Evolutionary conservation across 2,113 vertebrate species (phyloP).

Genomic region (Solea solea): DNA sequence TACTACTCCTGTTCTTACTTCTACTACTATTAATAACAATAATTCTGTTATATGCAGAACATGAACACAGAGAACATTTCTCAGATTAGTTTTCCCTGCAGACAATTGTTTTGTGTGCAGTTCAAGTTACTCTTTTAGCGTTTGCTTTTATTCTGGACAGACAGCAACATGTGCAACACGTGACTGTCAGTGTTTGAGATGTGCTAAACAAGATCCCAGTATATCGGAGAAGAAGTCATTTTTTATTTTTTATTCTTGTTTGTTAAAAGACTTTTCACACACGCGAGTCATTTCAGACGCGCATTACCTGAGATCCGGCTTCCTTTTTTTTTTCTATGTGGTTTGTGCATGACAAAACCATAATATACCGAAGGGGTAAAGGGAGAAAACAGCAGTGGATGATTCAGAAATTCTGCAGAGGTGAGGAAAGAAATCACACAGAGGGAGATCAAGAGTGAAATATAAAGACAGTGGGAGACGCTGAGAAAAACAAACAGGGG

Average conservation of each 20-base stretch:
- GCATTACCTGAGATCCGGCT: background rate
- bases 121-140: conserved; percentile 10
- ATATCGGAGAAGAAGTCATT: conserved; percentile 1
- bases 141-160: conserved; percentile 57
- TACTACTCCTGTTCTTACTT: too few species aligned
- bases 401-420: conserved; percentile 32
- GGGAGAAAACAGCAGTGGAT: conserved; percentile 32
- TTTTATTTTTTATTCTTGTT: background rate
- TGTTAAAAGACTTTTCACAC: background rate
- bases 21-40: too few species aligned
- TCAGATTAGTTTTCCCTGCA: background rate
- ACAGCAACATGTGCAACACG: conserved; percentile 37
- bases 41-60: too few species aligned
- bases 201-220: conserved; percentile 10
- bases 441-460: conserved; percentile 57
- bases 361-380: conserved; percentile 12
- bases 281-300: background rate
- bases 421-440: conserved; percentile 44
- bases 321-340: background rate
- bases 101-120: background rate
- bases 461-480: conserved; percentile 37
- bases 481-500: conserved; percentile 46
- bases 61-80: background rate
- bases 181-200: conserved; percentile 38
- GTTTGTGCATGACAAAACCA: conserved; percentile 18